A percentile compares a stretch with the other conserved stretches of the same genome.
Conservation (phyloP, 2,113 vertebrate species). For the Beaufortia kweichowensis region DNA sequence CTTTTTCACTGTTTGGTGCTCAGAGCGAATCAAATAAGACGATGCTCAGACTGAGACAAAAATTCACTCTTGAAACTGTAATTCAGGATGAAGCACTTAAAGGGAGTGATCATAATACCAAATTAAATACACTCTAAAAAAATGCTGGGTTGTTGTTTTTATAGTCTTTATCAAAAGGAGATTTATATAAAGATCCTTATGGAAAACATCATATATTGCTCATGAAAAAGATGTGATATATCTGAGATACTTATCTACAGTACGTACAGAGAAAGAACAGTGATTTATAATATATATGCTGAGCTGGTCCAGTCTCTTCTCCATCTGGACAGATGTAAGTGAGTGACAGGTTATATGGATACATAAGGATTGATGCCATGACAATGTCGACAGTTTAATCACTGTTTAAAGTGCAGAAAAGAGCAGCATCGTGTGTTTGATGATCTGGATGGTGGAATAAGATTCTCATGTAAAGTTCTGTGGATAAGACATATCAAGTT, state of each 20-base stretch:
- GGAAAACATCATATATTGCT: slow-evolving; percentile 1
- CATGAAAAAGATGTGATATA: background rate
- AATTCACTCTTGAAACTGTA: background rate
- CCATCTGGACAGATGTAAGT: background rate
- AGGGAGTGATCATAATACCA: background rate
- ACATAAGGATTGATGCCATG: slow-evolving; percentile 1
- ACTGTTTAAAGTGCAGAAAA: background rate
- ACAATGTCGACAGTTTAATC: slow-evolving; percentile 1
- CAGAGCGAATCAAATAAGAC: slow-evolving; percentile 6
- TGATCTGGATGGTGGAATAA: background rate
- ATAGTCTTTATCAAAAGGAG: background rate
- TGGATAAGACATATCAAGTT: no score
- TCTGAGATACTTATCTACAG: slow-evolving; percentile 19
- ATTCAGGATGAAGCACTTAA: background rate
- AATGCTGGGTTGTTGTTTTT: no score
- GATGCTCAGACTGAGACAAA: background rate
- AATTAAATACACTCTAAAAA: background rate
- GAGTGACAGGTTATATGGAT: background rate
- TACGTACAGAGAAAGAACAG: slow-evolving; percentile 30
- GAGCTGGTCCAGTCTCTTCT: background rate
- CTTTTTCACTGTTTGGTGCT: background rate
- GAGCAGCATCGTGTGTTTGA: background rate
- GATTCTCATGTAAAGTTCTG: background rate
- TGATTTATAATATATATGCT: slow-evolving; percentile 1
- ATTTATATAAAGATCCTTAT: background rate